Evolutionary conservation across 1,140 invertebrate genomes (phyloP).

Genomic region (Lethocerus indicus): DNA sequence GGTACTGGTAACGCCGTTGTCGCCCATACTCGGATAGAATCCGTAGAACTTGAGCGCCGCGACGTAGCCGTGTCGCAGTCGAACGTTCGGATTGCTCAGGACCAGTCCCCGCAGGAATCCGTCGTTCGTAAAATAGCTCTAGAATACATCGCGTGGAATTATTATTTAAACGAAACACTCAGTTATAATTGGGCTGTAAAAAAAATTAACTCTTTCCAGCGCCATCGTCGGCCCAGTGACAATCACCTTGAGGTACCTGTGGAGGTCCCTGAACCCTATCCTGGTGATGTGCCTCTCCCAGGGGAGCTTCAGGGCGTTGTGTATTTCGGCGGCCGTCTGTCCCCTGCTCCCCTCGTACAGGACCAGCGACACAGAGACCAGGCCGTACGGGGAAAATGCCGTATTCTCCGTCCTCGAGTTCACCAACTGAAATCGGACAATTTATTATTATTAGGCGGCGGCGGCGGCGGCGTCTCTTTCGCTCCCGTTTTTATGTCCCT

Average conservation of each 20-base stretch:
- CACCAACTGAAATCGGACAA: slow-evolving; percentile 24
- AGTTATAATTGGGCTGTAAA: too few species aligned
- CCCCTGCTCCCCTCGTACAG: slow-evolving; percentile 57
- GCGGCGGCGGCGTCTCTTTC: too few species aligned
- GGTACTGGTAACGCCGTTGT: background rate
- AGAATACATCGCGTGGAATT: too few species aligned
- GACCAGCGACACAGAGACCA: slow-evolving; percentile 55
- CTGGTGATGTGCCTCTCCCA: slow-evolving; percentile 46
- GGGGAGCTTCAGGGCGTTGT: slow-evolving; percentile 43
- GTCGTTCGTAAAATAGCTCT: slow-evolving; percentile 65
- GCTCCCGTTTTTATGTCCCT: too few species aligned
- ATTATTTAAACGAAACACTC: too few species aligned
- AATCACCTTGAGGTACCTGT: slow-evolving; percentile 49
- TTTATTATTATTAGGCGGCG: too few species aligned
- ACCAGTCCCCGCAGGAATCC: slow-evolving; percentile 60
- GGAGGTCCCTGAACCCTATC: slow-evolving; percentile 61
- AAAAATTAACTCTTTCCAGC: too few species aligned
- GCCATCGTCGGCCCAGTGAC: too few species aligned
- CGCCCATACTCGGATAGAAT: slow-evolving; percentile 32
- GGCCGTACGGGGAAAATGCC: slow-evolving; percentile 64
- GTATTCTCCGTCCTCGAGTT: slow-evolving; percentile 47
- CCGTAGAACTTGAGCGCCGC: slow-evolving; percentile 56
- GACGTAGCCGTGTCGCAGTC: slow-evolving; percentile 46
- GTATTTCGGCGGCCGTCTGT: slow-evolving; percentile 43
- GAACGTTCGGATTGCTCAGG: slow-evolving; percentile 55